Evolutionary conservation across 2,888 invertebrate genomes (phyloP).

Genomic region (Diloba caeruleocephala): DNA sequence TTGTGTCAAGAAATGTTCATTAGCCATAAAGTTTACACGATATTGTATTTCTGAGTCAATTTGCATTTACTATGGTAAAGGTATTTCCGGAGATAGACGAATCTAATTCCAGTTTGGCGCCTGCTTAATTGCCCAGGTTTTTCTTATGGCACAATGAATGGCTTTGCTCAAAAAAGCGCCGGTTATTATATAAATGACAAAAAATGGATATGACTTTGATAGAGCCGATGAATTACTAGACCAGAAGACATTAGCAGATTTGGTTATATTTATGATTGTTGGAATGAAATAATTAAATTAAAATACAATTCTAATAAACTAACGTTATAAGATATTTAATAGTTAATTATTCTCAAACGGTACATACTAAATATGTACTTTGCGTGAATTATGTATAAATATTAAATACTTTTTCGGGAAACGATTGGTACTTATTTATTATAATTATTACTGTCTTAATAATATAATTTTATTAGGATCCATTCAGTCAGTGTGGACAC

Average conservation of each 20-base stretch:
- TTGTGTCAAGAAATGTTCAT: slow-evolving; percentile 46
- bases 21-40: slow-evolving; percentile 45
- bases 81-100: slow-evolving; percentile 68
- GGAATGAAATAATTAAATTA: slow-evolving; percentile 51
- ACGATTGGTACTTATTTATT: too few species aligned
- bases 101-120: slow-evolving; percentile 56
- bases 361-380: neutral
- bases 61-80: slow-evolving; percentile 62
- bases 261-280: slow-evolving; percentile 44
- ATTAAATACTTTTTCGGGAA: too few species aligned
- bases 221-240: slow-evolving; percentile 53
- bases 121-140: slow-evolving; percentile 61
- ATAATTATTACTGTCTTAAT: too few species aligned
- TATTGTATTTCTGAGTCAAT: slow-evolving; percentile 50
- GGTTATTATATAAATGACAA: slow-evolving; percentile 33
- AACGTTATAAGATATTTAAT: slow-evolving; percentile 9
- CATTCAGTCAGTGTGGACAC: too few species aligned
- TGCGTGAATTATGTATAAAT: neutral
- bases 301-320: slow-evolving; percentile 25
- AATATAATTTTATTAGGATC: too few species aligned
- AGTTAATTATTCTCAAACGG: neutral
- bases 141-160: slow-evolving; percentile 72
- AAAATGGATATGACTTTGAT: slow-evolving; percentile 61
- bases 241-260: slow-evolving; percentile 41
- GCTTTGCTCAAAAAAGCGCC: slow-evolving; percentile 61